Evolutionary conservation across 2,888 invertebrate species (phyloP), one percentile per base, ranked within the genome.

Genomic region (Drosophila nr. perissopoda): DNA sequence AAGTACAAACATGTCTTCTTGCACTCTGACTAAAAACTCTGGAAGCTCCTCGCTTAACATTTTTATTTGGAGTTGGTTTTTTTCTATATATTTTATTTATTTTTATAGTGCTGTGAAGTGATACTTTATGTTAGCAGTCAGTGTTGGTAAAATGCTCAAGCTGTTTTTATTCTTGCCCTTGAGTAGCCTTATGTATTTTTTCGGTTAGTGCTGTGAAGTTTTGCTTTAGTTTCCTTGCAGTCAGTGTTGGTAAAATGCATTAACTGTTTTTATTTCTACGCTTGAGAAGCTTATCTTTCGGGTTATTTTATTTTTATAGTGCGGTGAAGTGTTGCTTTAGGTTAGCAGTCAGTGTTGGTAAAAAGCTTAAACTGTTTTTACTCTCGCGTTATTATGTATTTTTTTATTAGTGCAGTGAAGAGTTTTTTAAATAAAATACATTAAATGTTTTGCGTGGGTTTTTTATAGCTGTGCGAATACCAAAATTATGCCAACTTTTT

Each of bases 211-310:
- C 16, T 46, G 46, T 4, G 4, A 46, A 25, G 46, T 46, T 4
- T 16, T 25, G 46, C 25, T 8, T 1, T 25, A 25, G 11, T 54
- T 10, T 34, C 7, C 5, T 27, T 1, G 18, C 10, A 25, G 18
- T 38, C 54, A 38, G 13, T 56, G n/a, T 21, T 56, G 38, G 36
- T 53, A 16, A 25, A 51, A 40, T 40, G 40, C 10, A 40, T 40
- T 40, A 40, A n/a, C 40, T 10, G 40, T n/a, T 40, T 46, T 25
- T 46, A 8, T 29, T 49, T 3, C 5, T 18, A 18, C 11, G 6
- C 4, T 46, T 21, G 13, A 25, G n/a, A 1, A 3, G 36, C 36
- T 16, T 16, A 13, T 16, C 36, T 0, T 7, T 36, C 2, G 2
- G 4, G 11, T 34, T 34, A 2, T 13, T n/a, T 8, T 29, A 11